Conservation (phyloP, 2,888 invertebrate species). For the Boloria euphrosyne region DNA sequence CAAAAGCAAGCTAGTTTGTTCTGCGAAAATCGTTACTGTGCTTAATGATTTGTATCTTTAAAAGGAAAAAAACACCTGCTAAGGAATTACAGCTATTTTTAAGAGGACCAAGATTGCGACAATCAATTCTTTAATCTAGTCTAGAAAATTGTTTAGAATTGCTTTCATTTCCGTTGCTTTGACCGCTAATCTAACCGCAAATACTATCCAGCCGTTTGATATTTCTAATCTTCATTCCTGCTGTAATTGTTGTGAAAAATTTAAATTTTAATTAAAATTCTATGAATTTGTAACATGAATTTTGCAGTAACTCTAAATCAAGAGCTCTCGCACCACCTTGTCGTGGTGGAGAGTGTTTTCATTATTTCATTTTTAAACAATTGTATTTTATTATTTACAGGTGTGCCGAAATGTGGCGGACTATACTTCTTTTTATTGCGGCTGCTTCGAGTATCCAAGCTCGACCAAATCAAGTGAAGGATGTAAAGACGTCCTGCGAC, state of each 20-base stretch:
- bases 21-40: no score
- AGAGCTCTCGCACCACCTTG: no score
- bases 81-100: slow-evolving; percentile 20
- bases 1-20: no score
- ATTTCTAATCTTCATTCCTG: neutral
- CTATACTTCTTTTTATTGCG: slow-evolving; percentile 56
- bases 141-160: slow-evolving; percentile 50
- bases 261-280: neutral
- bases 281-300: neutral
- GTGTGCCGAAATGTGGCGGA: slow-evolving; percentile 66
- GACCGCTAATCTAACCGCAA: slow-evolving; percentile 56
- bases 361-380: neutral
- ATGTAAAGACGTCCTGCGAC: slow-evolving; percentile 84
- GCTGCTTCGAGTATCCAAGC: slow-evolving; percentile 52
- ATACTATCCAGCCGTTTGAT: slow-evolving; percentile 40
- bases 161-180: slow-evolving; percentile 56
- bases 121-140: slow-evolving; percentile 32
- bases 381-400: slow-evolving; percentile 48
- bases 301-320: neutral
- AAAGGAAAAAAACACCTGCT: slow-evolving; percentile 5
- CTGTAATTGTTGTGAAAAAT: neutral
- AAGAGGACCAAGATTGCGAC: slow-evolving; percentile 15
- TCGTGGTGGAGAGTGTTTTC: no score
- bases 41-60: no score
- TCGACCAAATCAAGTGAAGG: slow-evolving; percentile 79